These are phyloP conservation scores for Phortica variegata DNA, from an alignment of 1,140 invertebrate species.

Conservation along the genomic window DNA sequence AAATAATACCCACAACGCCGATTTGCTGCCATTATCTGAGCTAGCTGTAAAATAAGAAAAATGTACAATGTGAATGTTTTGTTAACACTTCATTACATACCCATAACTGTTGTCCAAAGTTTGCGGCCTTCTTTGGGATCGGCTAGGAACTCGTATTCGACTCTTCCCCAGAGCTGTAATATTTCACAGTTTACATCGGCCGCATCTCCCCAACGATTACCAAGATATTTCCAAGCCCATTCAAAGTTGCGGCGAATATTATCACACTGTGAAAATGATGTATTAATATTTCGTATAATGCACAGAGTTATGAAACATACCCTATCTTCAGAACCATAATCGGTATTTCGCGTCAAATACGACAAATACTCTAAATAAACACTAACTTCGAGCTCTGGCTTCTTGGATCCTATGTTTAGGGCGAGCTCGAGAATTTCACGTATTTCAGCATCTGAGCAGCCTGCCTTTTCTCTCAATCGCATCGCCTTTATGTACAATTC, in stretches of 20 bases:
- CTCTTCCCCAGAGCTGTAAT: slow-evolving; percentile 44
- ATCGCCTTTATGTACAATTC: slow-evolving; percentile 52
- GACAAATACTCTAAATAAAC: slow-evolving; percentile 57
- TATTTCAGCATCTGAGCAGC: slow-evolving; percentile 33
- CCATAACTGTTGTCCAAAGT: slow-evolving; percentile 45
- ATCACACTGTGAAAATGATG: slow-evolving; percentile 12
- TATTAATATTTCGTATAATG: too few relatives aligned
- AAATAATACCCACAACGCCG: slow-evolving; percentile 27
- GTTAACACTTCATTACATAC: slow-evolving; percentile 16
- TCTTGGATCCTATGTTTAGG: slow-evolving; percentile 20
- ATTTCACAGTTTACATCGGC: slow-evolving; percentile 48
- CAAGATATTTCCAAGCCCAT: slow-evolving; percentile 36
- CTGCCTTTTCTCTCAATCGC: slow-evolving; percentile 43
- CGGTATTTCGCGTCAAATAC: slow-evolving; percentile 36
- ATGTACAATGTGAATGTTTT: neutral
- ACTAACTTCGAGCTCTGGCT: slow-evolving; percentile 30
- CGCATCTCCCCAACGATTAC: slow-evolving; percentile 32
- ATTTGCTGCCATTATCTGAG: slow-evolving; percentile 32
- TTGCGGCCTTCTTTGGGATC: slow-evolving; percentile 19
- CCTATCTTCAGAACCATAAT: slow-evolving; percentile 15
- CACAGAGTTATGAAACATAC: too few relatives aligned
- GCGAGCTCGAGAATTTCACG: slow-evolving; percentile 31
- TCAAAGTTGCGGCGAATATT: slow-evolving; percentile 33
- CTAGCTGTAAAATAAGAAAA: neutral
- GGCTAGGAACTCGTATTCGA: slow-evolving; percentile 36